phyloP scores from a whole-genome alignment of 2,113 vertebrate genomes.

The Hyla sarda region DNA sequence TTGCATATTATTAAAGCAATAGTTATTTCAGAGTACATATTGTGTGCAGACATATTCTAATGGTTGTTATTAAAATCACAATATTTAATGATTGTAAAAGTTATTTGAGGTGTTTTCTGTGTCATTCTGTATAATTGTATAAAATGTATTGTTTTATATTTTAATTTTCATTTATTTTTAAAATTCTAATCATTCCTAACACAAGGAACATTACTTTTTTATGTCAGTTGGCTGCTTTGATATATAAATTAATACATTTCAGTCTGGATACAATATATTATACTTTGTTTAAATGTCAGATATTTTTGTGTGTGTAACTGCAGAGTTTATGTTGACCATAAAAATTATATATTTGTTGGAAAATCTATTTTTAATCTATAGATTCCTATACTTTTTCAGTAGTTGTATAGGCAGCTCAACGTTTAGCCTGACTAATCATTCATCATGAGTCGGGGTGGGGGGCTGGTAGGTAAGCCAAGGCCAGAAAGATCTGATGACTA shows the following conservation, averaged over 20 bases:
- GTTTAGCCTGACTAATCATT: no score
- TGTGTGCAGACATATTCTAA: not conserved
- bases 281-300: not conserved
- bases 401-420: no score
- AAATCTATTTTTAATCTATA: no score
- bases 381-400: no score
- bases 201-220: not conserved
- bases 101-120: not conserved
- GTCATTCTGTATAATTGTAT: not conserved
- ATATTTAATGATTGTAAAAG: not conserved
- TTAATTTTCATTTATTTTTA: not conserved
- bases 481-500: no score
- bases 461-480: no score
- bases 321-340: not conserved
- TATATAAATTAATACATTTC: not conserved
- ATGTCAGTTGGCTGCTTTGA: not conserved
- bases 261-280: not conserved
- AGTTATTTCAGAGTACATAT: not conserved
- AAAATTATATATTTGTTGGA: not conserved
- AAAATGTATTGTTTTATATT: not conserved
- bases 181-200: not conserved
- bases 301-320: not conserved
- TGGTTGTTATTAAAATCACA: not conserved
- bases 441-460: no score
- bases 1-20: not conserved